phyloP scores from a whole-genome alignment of 2,113 vertebrate species.

The Leucopternis melanops region DNA sequence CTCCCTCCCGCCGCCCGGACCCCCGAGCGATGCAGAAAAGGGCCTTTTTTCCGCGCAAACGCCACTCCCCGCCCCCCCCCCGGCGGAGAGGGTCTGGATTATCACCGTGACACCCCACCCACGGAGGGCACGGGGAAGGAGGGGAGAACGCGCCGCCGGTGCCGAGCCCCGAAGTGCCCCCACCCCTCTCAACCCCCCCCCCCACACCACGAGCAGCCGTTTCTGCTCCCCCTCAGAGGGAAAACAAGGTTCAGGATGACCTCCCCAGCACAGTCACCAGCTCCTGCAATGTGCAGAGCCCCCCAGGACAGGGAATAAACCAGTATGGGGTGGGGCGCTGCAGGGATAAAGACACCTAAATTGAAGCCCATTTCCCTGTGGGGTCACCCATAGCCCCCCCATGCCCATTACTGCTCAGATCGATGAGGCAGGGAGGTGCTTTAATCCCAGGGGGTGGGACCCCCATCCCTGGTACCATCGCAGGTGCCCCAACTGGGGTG shows the following conservation, averaged over 20 bases:
- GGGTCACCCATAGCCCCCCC: neutral
- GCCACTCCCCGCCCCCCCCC: too few relatives aligned
- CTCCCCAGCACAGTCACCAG: neutral
- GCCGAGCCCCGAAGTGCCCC: too few relatives aligned
- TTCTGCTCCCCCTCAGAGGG: neutral
- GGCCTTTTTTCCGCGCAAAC: too few relatives aligned
- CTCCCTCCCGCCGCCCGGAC: too few relatives aligned
- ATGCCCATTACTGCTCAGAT: neutral
- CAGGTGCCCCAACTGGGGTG: neutral
- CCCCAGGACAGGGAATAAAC: neutral
- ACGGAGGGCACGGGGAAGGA: too few relatives aligned
- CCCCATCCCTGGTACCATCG: neutral
- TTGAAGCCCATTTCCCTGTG: neutral
- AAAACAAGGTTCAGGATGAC: neutral
- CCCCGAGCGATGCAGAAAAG: too few relatives aligned
- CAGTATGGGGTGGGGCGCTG: fast-evolving
- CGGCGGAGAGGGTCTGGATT: too few relatives aligned
- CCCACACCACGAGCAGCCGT: fast-evolving
- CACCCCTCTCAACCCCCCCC: too few relatives aligned
- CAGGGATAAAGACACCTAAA: too few relatives aligned
- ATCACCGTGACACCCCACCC: too few relatives aligned
- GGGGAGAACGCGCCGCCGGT: too few relatives aligned
- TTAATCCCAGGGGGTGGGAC: neutral
- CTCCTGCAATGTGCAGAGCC: neutral
- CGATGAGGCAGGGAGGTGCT: neutral